Percentiles rank a stretch among this genome's conserved stretches.
These are phyloP conservation scores for Drosophila busckii DNA, from an alignment of 1,140 invertebrate genomes.

Conservation along the genomic window DNA sequence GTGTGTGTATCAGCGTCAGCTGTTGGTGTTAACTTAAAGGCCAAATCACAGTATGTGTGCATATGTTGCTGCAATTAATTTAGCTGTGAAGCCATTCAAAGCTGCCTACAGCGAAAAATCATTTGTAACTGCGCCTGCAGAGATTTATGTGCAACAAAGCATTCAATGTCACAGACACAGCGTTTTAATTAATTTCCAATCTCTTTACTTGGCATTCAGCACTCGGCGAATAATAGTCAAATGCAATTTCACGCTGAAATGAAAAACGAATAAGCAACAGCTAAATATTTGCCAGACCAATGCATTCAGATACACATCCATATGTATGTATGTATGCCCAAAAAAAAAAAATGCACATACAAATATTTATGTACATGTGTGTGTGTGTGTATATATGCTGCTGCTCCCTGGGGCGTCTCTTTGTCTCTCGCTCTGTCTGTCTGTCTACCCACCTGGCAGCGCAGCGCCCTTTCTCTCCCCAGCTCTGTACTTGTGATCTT, in stretches of 20 bases:
- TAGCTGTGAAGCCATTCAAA: too few species aligned
- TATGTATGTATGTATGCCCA: not conserved
- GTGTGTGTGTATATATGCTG: not conserved
- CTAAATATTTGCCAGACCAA: not conserved
- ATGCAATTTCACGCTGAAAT: conserved; percentile 60
- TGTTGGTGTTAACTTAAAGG: too few species aligned
- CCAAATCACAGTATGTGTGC: too few species aligned
- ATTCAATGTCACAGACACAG: conserved; percentile 4
- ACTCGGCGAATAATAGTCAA: conserved; percentile 62
- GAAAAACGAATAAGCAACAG: conserved; percentile 11
- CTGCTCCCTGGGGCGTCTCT: conserved; percentile 43
- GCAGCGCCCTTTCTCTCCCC: not conserved
- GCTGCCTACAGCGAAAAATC: too few species aligned
- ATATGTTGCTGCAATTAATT: too few species aligned
- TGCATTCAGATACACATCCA: conserved; percentile 1
- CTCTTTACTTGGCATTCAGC: conserved; percentile 49
- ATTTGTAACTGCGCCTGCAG: not conserved
- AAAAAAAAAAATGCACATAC: too few species aligned
- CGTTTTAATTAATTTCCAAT: conserved; percentile 67
- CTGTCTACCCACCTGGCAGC: conserved; percentile 7
- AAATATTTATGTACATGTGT: conserved; percentile 4
- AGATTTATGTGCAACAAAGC: too few species aligned
- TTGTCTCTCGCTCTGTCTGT: conserved; percentile 21
- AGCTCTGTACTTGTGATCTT: conserved; percentile 31
- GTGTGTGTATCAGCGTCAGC: too few species aligned